phyloP scores from a whole-genome alignment of 1,140 invertebrate species.

The Oryzaephilus surinamensis region DNA sequence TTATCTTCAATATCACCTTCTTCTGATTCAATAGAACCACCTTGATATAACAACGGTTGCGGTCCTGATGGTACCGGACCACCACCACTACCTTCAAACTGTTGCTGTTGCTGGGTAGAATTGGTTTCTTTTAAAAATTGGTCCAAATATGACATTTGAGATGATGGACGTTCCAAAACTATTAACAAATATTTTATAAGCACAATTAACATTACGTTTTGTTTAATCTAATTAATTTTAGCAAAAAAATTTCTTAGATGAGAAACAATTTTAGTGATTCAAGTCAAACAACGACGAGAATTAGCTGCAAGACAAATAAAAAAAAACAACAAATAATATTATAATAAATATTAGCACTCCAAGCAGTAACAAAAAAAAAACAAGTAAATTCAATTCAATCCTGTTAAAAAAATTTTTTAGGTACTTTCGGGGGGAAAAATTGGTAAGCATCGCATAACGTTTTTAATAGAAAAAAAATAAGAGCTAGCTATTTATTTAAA shows the following conservation, averaged over 20 bases:
- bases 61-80: constrained; percentile 4
- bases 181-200: constrained; percentile 31
- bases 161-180: constrained; percentile 77
- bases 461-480: no score
- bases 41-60: constrained; percentile 35
- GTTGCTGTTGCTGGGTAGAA: constrained; percentile 25
- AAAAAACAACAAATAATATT: constrained; percentile 14
- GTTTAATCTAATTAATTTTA: constrained; percentile 2
- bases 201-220: not conserved
- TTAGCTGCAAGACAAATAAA: constrained; percentile 17
- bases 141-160: constrained; percentile 81
- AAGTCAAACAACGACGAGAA: constrained; percentile 10
- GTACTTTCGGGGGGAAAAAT: constrained; percentile 19
- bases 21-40: constrained; percentile 58
- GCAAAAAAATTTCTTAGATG: constrained; percentile 1
- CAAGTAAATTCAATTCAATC: constrained; percentile 3
- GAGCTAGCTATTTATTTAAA: no score
- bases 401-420: constrained; percentile 9
- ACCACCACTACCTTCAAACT: constrained; percentile 23
- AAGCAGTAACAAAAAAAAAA: constrained; percentile 31
- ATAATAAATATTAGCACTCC: constrained; percentile 36
- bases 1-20: constrained; percentile 70
- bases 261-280: constrained; percentile 10
- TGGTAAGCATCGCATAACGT: not conserved
- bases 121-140: constrained; percentile 74